phyloP scores from a whole-genome alignment of 1,140 invertebrate genomes.

The Drosophila baimaii region DNA sequence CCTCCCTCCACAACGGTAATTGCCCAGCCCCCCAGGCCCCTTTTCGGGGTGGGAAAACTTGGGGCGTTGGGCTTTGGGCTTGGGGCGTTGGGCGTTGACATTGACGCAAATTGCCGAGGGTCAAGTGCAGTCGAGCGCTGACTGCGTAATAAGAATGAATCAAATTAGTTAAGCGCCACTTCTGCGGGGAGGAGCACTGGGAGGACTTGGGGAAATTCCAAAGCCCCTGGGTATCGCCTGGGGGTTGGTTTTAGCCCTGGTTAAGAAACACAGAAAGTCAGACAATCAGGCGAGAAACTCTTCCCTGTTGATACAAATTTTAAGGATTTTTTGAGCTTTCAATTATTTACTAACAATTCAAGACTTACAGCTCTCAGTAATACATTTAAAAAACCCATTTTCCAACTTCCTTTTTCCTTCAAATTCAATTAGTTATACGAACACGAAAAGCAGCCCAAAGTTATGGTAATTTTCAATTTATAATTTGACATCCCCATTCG shows the following conservation, averaged over 20 bases:
- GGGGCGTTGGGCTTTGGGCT: neutral
- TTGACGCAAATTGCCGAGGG: constrained; percentile 78
- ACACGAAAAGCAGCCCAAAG: neutral
- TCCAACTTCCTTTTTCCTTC: too few species aligned
- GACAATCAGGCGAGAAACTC: too few species aligned
- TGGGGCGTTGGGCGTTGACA: constrained; percentile 56
- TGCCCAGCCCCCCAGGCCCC: constrained; percentile 34
- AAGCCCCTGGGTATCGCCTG: too few species aligned
- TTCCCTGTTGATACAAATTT: neutral
- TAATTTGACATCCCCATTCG: constrained; percentile 6
- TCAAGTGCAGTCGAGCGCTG: constrained; percentile 64
- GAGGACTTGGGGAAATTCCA: constrained; percentile 22
- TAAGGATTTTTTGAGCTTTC: neutral
- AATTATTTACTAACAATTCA: too few species aligned
- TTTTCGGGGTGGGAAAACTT: neutral
- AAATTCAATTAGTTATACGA: neutral
- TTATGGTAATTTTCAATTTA: constrained; percentile 1
- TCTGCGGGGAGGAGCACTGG: constrained; percentile 25
- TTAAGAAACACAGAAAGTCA: too few species aligned
- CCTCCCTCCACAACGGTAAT: constrained; percentile 59
- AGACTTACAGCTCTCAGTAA: neutral
- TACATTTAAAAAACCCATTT: neutral
- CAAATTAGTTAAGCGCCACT: constrained; percentile 65
- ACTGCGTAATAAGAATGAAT: constrained; percentile 67
- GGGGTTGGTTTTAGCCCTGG: too few species aligned